Evolutionary conservation across 2,797 vertebrate genomes (phyloP).

Genomic region (Naso thynnoides): DNA sequence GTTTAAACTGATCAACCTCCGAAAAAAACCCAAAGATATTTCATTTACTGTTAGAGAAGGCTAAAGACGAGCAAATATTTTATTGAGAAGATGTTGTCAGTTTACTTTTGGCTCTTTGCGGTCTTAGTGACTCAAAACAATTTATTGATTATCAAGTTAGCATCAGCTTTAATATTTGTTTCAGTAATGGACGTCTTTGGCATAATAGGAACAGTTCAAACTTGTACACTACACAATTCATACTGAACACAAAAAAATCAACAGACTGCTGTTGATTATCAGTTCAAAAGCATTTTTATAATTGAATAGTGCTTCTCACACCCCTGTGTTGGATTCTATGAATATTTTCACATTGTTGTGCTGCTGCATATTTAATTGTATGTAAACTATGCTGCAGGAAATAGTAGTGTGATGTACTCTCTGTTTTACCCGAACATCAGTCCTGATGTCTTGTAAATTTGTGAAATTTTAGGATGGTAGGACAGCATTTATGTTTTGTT

Average conservation of each 20-base stretch:
- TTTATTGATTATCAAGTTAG: background rate
- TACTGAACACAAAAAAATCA: background rate
- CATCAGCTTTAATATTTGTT: background rate
- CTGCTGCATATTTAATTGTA: background rate
- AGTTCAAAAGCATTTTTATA: background rate
- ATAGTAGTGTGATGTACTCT: background rate
- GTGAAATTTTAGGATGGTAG: background rate
- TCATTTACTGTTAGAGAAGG: background rate
- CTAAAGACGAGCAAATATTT: background rate
- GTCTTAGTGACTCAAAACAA: background rate
- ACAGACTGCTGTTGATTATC: background rate
- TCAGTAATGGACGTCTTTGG: background rate
- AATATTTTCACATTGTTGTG: background rate
- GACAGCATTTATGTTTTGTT: slow-evolving; percentile 13
- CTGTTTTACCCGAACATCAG: background rate
- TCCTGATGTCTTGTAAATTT: background rate
- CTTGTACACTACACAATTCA: background rate
- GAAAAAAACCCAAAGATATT: background rate
- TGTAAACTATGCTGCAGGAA: background rate
- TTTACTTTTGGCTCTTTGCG: background rate
- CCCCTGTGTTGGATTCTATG: background rate
- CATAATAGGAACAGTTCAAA: background rate
- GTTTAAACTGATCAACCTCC: too few relatives aligned
- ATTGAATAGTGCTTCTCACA: background rate
- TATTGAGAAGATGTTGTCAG: background rate